Conservation (phyloP, 2,888 invertebrate genomes). For the Brachyopa scutellaris region DNA sequence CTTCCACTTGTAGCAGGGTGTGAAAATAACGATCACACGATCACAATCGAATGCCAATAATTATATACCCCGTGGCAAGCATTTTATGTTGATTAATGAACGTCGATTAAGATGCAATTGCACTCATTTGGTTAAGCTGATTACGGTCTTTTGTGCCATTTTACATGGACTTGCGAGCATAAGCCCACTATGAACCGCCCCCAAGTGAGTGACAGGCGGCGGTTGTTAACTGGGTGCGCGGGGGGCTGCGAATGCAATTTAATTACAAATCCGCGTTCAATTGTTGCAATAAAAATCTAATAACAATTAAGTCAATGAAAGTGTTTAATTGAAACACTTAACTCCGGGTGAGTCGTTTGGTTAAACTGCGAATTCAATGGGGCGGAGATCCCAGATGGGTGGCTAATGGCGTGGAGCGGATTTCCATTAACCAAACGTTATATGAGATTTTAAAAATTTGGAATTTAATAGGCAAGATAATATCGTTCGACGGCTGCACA, state of each 20-base stretch:
- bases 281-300: slow-evolving; percentile 52
- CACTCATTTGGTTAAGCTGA: slow-evolving; percentile 62
- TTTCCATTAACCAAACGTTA: background rate
- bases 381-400: background rate
- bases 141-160: slow-evolving; percentile 52
- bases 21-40: slow-evolving; percentile 17
- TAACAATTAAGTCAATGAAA: slow-evolving; percentile 56
- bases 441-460: background rate
- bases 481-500: too few relatives aligned
- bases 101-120: slow-evolving; percentile 53
- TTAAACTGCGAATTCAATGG: slow-evolving; percentile 17
- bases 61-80: slow-evolving; percentile 11
- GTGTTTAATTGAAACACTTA: slow-evolving; percentile 62
- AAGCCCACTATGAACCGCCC: slow-evolving; percentile 18
- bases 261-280: slow-evolving; percentile 62
- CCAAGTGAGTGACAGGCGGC: too few relatives aligned
- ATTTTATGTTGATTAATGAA: slow-evolving; percentile 54
- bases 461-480: too few relatives aligned
- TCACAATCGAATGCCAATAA: slow-evolving; percentile 40
- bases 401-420: background rate
- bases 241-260: slow-evolving; percentile 34
- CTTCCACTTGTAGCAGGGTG: background rate
- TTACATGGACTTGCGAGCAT: slow-evolving; percentile 36
- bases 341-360: slow-evolving; percentile 42
- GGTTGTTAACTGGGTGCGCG: background rate